Percentiles rank a stretch among this genome's conserved stretches.
Evolutionary conservation across 2,797 vertebrate genomes (phyloP).

Genomic region (Malacoctenus gilli): DNA sequence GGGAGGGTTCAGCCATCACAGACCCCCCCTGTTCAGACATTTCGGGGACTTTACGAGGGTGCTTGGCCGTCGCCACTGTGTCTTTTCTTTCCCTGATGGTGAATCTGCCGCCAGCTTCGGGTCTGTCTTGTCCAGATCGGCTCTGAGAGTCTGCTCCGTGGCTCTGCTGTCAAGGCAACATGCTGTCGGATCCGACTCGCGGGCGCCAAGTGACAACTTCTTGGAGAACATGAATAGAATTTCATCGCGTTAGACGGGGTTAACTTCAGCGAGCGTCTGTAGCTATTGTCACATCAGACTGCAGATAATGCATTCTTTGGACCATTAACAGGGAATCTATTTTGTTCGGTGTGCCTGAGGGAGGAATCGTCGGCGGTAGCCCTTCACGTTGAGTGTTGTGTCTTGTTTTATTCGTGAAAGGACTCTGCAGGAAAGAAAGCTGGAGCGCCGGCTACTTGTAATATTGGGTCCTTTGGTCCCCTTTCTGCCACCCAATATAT

Average conservation of each 20-base stretch:
- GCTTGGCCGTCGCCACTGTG: constrained; percentile 23
- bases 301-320: constrained; percentile 45
- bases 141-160: constrained; percentile 47
- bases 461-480: constrained; percentile 26
- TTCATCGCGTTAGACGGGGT: constrained; percentile 10
- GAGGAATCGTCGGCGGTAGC: constrained; percentile 31
- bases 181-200: constrained; percentile 40
- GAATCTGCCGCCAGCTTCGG: constrained; percentile 37
- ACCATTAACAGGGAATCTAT: constrained; percentile 44
- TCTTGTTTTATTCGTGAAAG: constrained; percentile 26
- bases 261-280: constrained; percentile 8
- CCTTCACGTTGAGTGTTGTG: constrained; percentile 24
- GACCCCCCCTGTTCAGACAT: constrained; percentile 25
- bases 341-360: constrained; percentile 18
- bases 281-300: constrained; percentile 21
- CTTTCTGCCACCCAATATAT: constrained; percentile 34
- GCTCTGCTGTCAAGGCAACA: constrained; percentile 66
- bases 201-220: constrained; percentile 55
- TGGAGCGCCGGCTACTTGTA: constrained; percentile 10
- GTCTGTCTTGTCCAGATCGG: constrained; percentile 17
- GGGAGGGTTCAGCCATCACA: constrained; percentile 33
- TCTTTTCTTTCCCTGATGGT: constrained; percentile 31
- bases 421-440: neutral
- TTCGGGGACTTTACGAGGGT: constrained; percentile 41
- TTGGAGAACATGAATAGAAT: constrained; percentile 44